Evolutionary conservation across 2,888 invertebrate genomes (phyloP).

Genomic region (Dorcus parallelipipedus): DNA sequence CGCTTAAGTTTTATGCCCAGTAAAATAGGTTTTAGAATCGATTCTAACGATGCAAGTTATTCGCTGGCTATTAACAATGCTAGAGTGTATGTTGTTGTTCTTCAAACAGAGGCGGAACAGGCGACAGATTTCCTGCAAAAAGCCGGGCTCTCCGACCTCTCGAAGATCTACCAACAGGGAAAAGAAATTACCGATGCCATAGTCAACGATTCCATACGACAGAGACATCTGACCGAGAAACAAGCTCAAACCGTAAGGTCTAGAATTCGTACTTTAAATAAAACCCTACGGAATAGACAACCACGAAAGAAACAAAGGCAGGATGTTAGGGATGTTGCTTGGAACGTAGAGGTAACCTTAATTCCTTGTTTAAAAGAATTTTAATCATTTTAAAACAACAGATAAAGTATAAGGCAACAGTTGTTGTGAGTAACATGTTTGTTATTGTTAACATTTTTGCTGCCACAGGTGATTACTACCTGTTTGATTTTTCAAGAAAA

Average conservation of each 20-base stretch:
- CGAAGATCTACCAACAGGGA: slow-evolving; percentile 67
- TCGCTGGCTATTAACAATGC: too few relatives aligned
- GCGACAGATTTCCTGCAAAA: slow-evolving; percentile 74
- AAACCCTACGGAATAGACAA: slow-evolving; percentile 66
- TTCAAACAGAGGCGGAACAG: slow-evolving; percentile 66
- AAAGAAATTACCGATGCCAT: slow-evolving; percentile 64
- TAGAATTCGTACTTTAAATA: slow-evolving; percentile 71
- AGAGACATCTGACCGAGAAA: slow-evolving; percentile 62
- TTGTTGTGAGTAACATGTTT: not conserved
- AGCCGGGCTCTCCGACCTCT: slow-evolving; percentile 68
- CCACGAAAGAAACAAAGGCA: slow-evolving; percentile 57
- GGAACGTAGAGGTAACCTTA: slow-evolving; percentile 70
- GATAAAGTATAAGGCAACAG: not conserved
- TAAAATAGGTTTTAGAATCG: too few relatives aligned
- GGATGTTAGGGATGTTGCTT: slow-evolving; percentile 79
- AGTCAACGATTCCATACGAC: slow-evolving; percentile 56
- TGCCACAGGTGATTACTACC: too few relatives aligned
- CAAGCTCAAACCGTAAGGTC: slow-evolving; percentile 76
- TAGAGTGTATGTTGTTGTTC: not conserved
- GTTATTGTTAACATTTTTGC: too few relatives aligned
- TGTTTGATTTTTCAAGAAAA: too few relatives aligned
- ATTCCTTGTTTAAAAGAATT: not conserved
- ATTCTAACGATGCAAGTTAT: too few relatives aligned
- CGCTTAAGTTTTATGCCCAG: too few relatives aligned
- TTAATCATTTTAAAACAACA: not conserved